Conservation (phyloP, 2,113 vertebrate genomes). For the Pipra filicauda region DNA sequence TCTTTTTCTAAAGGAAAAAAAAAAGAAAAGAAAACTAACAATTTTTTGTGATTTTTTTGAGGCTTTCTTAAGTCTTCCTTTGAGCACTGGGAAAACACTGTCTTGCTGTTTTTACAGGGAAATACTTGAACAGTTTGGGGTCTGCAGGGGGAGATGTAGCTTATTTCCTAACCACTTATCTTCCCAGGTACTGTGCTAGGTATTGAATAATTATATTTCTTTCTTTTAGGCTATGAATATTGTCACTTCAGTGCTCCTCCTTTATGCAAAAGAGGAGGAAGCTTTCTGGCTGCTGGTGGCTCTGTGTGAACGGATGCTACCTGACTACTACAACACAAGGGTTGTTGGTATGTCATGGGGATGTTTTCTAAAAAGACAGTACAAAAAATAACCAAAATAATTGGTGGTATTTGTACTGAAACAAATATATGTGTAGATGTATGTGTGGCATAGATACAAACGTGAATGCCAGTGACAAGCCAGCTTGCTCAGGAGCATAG, state of each 20-base stretch:
- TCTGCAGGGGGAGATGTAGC: not conserved
- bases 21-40: not conserved
- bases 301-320: slow-evolving; percentile 95
- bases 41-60: not conserved
- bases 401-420: not conserved
- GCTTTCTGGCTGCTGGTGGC: slow-evolving; percentile 98
- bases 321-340: slow-evolving; percentile 98
- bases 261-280: slow-evolving; percentile 97
- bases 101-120: not conserved
- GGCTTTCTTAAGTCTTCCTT: not conserved
- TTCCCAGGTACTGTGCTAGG: not conserved
- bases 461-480: not conserved
- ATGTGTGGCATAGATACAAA: not conserved
- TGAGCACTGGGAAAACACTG: not conserved
- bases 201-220: not conserved
- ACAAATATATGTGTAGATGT: not conserved
- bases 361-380: not conserved
- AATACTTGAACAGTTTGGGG: not conserved
- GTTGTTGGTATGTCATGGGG: slow-evolving; percentile 87
- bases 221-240: slow-evolving; percentile 94
- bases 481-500: not conserved
- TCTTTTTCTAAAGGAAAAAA: not conserved
- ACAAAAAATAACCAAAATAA: not conserved
- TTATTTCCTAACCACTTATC: not conserved
- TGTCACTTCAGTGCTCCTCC: slow-evolving; percentile 94